phyloP scores from a whole-genome alignment of 35 echinoderm and acorn worm species.

The Heliocidaris erythrogramma region DNA sequence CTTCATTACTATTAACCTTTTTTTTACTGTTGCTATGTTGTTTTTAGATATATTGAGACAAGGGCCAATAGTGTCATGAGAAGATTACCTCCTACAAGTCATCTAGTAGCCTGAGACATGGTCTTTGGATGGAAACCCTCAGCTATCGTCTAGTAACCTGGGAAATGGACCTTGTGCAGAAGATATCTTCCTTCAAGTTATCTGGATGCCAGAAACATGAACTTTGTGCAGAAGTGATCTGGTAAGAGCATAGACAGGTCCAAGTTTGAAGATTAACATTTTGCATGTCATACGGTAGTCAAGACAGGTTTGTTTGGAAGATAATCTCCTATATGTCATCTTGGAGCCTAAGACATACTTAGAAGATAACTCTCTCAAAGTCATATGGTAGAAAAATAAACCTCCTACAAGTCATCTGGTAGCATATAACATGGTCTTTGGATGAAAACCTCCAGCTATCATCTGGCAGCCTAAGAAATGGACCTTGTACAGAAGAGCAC shows the following conservation, averaged over 20 bases:
- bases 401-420: background rate
- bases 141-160: background rate
- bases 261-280: too few species aligned
- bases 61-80: background rate
- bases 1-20: background rate
- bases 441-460: background rate
- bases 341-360: background rate
- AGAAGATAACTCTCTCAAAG: background rate
- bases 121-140: background rate
- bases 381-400: background rate
- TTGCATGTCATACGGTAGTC: too few species aligned
- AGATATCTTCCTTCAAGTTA: background rate
- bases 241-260: too few species aligned
- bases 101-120: constrained; percentile 30
- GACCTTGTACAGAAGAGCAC: background rate
- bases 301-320: background rate
- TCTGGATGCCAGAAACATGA: background rate
- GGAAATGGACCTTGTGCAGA: background rate
- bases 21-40: background rate
- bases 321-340: background rate
- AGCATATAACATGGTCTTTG: background rate
- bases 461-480: background rate
- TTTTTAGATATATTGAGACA: constrained; percentile 19
- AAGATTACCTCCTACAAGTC: constrained; percentile 20
- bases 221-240: too few species aligned